phyloP scores from a whole-genome alignment of 2,797 vertebrate genomes.

The Thunnus albacares region DNA sequence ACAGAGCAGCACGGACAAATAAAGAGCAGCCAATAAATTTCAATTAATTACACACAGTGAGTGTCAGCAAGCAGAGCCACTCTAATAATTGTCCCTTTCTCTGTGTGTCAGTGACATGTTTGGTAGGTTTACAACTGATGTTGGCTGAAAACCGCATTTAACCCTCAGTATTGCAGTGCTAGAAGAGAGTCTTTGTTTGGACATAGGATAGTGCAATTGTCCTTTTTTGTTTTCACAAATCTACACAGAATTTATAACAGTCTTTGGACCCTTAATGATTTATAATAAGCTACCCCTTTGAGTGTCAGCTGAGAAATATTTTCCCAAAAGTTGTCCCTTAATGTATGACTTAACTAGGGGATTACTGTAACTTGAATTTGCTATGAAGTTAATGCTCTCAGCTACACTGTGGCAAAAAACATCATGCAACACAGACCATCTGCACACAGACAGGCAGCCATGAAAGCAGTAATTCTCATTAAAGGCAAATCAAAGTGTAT shows the following conservation, averaged over 20 bases:
- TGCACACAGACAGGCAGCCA: too few relatives aligned
- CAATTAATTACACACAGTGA: neutral
- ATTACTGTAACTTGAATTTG: neutral
- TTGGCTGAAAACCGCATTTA: neutral
- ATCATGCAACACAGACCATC: neutral
- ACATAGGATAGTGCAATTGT: neutral
- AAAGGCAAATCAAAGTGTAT: neutral
- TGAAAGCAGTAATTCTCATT: neutral
- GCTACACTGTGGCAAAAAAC: neutral
- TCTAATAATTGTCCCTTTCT: too few relatives aligned
- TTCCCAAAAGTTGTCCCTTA: neutral
- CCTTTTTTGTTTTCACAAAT: neutral
- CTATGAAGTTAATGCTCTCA: neutral
- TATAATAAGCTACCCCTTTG: neutral
- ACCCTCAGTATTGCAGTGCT: neutral
- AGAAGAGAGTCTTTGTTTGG: neutral
- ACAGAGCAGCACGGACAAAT: neutral
- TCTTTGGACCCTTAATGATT: neutral
- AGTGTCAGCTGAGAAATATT: neutral
- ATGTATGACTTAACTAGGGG: neutral
- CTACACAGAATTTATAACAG: neutral
- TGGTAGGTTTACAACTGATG: too few relatives aligned
- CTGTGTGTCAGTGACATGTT: neutral
- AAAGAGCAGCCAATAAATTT: conserved; percentile 1
- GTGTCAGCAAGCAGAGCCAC: neutral